These are phyloP conservation scores for Porites australiensis DNA, from an alignment of 64 coral and sea anemone species.

Conservation along the genomic window DNA sequence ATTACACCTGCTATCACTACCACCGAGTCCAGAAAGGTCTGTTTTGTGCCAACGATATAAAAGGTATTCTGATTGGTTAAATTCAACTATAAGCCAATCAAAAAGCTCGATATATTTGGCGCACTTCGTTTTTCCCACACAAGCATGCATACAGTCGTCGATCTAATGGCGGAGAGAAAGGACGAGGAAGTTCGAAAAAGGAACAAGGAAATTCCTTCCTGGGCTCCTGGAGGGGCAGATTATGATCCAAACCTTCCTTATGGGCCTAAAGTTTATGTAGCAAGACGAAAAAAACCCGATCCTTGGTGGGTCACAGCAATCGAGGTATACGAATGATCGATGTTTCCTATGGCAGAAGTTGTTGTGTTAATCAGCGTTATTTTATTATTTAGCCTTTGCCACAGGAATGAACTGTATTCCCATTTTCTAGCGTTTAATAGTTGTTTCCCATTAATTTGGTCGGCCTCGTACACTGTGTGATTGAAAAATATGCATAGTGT, in stretches of 20 bases:
- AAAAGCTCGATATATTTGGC: conserved; percentile 27
- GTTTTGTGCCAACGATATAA: neutral
- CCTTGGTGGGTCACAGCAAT: conserved; percentile 97
- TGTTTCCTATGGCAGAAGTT: neutral
- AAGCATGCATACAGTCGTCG: conserved; percentile 71
- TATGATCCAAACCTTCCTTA: conserved; percentile 96
- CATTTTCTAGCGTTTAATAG: neutral
- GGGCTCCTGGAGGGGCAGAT: conserved; percentile 91
- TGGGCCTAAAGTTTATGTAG: conserved; percentile 91
- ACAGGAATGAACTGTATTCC: too few species aligned
- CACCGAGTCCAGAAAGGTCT: too few species aligned
- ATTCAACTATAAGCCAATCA: conserved; percentile 57
- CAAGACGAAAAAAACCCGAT: conserved; percentile 93
- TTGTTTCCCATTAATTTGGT: too few species aligned
- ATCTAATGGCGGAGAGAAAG: conserved; percentile 77
- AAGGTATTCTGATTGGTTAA: conserved; percentile 68
- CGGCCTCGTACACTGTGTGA: too few species aligned
- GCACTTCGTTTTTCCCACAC: neutral
- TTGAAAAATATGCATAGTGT: too few species aligned
- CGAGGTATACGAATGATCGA: conserved; percentile 65
- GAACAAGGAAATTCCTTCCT: conserved; percentile 81
- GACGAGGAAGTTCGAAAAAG: conserved; percentile 84
- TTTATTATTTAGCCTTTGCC: neutral
- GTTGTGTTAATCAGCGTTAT: too few species aligned
- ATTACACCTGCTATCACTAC: too few species aligned